Evolutionary conservation across 2,888 invertebrate species (phyloP), one percentile per base, ranked within the genome.

Genomic region (Matsumyia berberina): DNA sequence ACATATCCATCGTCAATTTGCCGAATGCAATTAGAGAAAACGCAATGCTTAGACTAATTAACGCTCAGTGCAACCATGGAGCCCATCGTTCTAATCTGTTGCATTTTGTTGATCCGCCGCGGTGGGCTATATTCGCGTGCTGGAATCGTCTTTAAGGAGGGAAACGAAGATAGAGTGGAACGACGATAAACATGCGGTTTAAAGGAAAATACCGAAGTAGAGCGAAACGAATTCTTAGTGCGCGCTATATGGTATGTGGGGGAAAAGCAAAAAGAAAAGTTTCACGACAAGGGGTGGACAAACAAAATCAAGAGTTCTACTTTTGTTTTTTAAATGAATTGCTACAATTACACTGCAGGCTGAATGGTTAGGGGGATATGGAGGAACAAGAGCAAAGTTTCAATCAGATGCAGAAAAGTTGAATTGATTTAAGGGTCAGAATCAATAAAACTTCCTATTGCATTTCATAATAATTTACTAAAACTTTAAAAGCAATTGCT

Each of bases 261-360:
- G 46, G 57, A 46, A 78, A 66, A 44, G 39, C 31, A 51, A 66
- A 19, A 76, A 58, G 76, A 80, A 76, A 60, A 80, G 74, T 60
- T 76, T 4, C 51, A 33, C 35, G 15, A 12, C 15, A 53, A 8
- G n/a, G 24, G 15, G 49, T 37, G 46, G n/a, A 64, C 51, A 31
- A 80, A 76, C 53, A 85, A 85, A 85, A 85, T 69, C 73, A 85
- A 85, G 76, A 85, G 80, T 85, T 80, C 79, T 80, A 80, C 85
- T 85, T 76, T 85, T 85, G 24, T 80, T 85, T 85, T 85, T 74
- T 31, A 51, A 70, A 33, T n/a, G 17, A 11, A 9, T 12, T 6
- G 1, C 8, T 35, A 5, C 0, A 35, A 4, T n/a, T 35, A 5
- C 0, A 35, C n/a, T 24, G 37, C 46, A 37, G 24, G 37, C 24